A percentile compares a stretch with the other conserved stretches of the same genome.
Conservation (phyloP, 2,797 vertebrate genomes). For the Agapornis canus region DNA sequence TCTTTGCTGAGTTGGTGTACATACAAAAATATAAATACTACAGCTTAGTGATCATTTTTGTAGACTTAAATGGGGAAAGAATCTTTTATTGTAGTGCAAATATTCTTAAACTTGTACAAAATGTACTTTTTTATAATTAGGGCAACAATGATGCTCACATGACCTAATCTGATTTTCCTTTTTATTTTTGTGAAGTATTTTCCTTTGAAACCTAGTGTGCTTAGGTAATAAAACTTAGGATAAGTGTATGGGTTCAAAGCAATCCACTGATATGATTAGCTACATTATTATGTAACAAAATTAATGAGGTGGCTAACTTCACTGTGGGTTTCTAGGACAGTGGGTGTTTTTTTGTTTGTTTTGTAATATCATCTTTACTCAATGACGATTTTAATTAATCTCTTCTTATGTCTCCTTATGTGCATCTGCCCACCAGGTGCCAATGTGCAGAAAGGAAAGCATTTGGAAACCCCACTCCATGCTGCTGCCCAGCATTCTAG, state of each 20-base stretch:
- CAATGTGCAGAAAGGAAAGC: constrained; percentile 89
- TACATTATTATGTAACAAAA: background rate
- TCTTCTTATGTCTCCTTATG: background rate
- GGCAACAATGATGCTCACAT: background rate
- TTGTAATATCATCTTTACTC: background rate
- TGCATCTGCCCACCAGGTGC: constrained; percentile 81
- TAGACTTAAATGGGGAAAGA: background rate
- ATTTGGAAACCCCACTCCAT: constrained; percentile 90
- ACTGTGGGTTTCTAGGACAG: background rate
- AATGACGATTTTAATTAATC: background rate
- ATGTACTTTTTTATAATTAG: background rate
- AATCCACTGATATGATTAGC: background rate
- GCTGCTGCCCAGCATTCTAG: constrained; percentile 88
- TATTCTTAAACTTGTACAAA: background rate
- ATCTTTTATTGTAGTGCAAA: background rate
- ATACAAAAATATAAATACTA: background rate
- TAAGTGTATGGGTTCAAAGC: background rate
- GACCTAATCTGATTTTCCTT: background rate
- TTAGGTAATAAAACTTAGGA: background rate
- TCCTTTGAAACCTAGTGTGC: background rate
- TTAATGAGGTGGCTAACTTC: background rate
- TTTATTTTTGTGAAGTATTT: background rate
- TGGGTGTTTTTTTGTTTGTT: background rate
- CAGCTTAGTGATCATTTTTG: background rate
- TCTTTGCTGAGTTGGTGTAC: background rate